These are phyloP conservation scores for Palloptera scutellata DNA, from an alignment of 2,888 invertebrate species.

Conservation along the genomic window DNA sequence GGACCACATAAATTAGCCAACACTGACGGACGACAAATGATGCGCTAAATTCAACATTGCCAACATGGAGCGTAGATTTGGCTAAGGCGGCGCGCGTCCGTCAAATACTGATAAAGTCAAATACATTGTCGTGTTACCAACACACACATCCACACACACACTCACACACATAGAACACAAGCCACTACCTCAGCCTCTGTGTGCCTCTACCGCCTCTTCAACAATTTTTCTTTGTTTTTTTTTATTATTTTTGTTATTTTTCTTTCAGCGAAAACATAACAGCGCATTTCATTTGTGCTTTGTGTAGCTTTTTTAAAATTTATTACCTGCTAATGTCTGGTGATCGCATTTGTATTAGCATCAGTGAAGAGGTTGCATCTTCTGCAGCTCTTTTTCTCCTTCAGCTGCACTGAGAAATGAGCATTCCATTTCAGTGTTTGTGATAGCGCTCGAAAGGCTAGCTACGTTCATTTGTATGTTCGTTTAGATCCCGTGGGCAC, in stretches of 20 bases:
- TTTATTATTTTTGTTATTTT: conserved; percentile 1
- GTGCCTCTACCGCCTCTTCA: conserved; percentile 38
- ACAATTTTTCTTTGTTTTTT: conserved; percentile 34
- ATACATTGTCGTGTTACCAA: conserved; percentile 12
- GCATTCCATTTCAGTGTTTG: not conserved
- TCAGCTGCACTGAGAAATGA: conserved; percentile 12
- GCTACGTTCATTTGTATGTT: not conserved
- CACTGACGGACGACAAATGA: conserved; percentile 39
- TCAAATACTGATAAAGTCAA: conserved; percentile 32
- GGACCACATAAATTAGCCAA: conserved; percentile 37
- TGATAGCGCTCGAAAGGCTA: conserved; percentile 9
- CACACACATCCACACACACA: not conserved
- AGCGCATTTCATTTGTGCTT: not conserved
- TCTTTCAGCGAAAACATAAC: too few relatives aligned
- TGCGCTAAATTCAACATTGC: conserved; percentile 37
- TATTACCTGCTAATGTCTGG: conserved; percentile 56
- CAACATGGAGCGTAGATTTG: not conserved
- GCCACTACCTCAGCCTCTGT: conserved; percentile 41
- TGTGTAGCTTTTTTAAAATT: conserved; percentile 48
- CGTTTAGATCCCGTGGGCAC: conserved; percentile 44
- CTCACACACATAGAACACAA: conserved; percentile 41
- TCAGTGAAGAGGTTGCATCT: not conserved
- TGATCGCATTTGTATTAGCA: conserved; percentile 47
- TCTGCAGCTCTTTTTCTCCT: not conserved
- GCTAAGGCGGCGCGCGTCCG: conserved; percentile 15